Evolutionary conservation across 1,140 invertebrate species (phyloP).

Genomic region (Reticulitermes speratus): DNA sequence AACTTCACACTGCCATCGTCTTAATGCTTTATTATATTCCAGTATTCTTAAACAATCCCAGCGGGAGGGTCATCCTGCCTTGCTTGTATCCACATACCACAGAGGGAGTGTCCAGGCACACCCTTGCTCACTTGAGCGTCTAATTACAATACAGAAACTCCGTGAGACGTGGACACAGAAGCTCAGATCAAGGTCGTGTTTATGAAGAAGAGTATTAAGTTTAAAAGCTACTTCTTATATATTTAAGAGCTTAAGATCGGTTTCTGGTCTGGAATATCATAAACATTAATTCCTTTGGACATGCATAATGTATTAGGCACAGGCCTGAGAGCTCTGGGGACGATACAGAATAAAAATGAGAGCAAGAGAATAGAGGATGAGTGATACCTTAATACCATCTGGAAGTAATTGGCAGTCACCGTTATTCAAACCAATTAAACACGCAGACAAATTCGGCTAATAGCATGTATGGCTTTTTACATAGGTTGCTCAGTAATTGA

Average conservation of each 20-base stretch:
- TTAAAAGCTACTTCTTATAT: neutral
- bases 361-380: neutral
- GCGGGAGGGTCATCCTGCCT: neutral
- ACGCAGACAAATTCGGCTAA: neutral
- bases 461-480: neutral
- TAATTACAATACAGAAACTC: neutral
- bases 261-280: neutral
- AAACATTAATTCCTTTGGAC: neutral
- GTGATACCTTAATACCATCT: neutral
- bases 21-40: neutral
- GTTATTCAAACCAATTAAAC: neutral
- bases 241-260: neutral
- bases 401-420: neutral
- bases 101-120: neutral
- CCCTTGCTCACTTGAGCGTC: neutral
- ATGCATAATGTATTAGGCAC: conserved; percentile 8
- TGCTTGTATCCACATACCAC: neutral
- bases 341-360: neutral
- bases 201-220: neutral
- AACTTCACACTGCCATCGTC: neutral
- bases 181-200: conserved; percentile 2
- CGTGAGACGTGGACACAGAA: neutral
- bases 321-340: neutral
- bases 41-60: neutral
- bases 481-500: neutral